These are phyloP conservation scores for Bombus confusus DNA, from an alignment of 1,140 invertebrate species.

Conservation along the genomic window DNA sequence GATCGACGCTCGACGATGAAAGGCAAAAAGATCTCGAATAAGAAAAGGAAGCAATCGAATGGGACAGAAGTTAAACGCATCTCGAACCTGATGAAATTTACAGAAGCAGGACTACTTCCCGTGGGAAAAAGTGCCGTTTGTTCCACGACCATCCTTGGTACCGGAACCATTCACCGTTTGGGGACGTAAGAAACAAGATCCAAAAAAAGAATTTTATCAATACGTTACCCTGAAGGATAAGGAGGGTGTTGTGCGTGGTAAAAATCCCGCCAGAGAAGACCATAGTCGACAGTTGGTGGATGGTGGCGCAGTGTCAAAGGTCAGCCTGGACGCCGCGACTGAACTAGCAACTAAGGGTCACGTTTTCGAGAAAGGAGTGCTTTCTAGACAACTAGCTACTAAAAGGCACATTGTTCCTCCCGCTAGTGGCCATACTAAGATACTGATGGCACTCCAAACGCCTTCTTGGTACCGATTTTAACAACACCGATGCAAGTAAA, in stretches of 20 bases:
- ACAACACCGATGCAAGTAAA: neutral
- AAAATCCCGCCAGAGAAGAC: slow-evolving; percentile 75
- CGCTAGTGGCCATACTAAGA: slow-evolving; percentile 76
- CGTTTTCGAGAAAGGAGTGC: slow-evolving; percentile 78
- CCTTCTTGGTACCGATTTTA: slow-evolving; percentile 82
- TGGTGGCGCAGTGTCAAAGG: slow-evolving; percentile 77
- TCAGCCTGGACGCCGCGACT: slow-evolving; percentile 76
- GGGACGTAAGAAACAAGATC: slow-evolving; percentile 84
- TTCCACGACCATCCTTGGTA: slow-evolving; percentile 90
- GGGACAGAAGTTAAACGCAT: slow-evolving; percentile 31
- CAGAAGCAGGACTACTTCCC: slow-evolving; percentile 89
- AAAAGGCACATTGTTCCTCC: slow-evolving; percentile 72
- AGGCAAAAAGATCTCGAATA: slow-evolving; percentile 1
- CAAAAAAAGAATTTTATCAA: slow-evolving; percentile 79
- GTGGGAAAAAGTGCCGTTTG: slow-evolving; percentile 92
- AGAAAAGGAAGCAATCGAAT: slow-evolving; percentile 21
- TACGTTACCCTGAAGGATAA: slow-evolving; percentile 78
- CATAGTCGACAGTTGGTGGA: slow-evolving; percentile 78
- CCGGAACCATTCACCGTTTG: slow-evolving; percentile 91
- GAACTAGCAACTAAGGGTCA: slow-evolving; percentile 78
- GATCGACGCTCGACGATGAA: slow-evolving; percentile 15
- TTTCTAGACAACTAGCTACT: slow-evolving; percentile 72
- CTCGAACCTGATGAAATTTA: slow-evolving; percentile 76
- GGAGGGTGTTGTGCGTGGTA: slow-evolving; percentile 76
- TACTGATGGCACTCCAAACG: slow-evolving; percentile 78